Percentiles rank a stretch among this genome's conserved stretches.
Evolutionary conservation across 1,140 invertebrate genomes (phyloP).

Genomic region (Cyphomyrmex costatus): DNA sequence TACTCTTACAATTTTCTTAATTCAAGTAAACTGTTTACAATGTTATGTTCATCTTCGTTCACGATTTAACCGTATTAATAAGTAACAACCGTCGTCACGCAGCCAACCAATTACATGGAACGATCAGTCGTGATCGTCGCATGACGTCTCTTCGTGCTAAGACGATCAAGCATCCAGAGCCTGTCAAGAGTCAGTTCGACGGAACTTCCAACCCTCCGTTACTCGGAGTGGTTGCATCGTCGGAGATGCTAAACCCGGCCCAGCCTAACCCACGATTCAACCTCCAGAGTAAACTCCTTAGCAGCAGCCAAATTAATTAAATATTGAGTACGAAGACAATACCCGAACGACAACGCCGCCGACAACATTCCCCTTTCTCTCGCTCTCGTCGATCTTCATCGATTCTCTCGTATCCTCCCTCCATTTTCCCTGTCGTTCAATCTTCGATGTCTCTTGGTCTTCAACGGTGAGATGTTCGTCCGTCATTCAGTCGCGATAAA

Average conservation of each 20-base stretch:
- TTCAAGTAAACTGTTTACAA: no score
- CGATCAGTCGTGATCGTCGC: constrained; percentile 15
- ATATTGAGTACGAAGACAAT: constrained; percentile 67
- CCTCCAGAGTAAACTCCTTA: constrained; percentile 60
- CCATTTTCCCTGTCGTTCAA: background rate
- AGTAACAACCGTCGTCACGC: constrained; percentile 26
- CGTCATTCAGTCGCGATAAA: constrained; percentile 46
- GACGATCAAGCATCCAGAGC: constrained; percentile 16
- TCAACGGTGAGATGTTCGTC: constrained; percentile 24
- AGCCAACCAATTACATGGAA: constrained; percentile 21
- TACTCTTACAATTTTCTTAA: no score
- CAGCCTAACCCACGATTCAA: constrained; percentile 45
- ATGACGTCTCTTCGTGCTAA: background rate
- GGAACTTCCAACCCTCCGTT: background rate
- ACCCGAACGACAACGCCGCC: constrained; percentile 25
- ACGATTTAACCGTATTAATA: constrained; percentile 14
- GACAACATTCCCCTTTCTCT: background rate
- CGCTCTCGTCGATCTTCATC: background rate
- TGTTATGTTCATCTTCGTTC: background rate
- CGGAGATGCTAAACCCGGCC: constrained; percentile 47
- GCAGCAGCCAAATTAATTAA: constrained; percentile 66
- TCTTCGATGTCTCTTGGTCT: constrained; percentile 39
- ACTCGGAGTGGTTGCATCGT: constrained; percentile 37
- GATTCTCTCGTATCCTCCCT: background rate
- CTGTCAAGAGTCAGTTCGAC: constrained; percentile 44